These are phyloP conservation scores for Sweltsa coloradensis DNA, from an alignment of 1,140 invertebrate genomes.

Conservation along the genomic window DNA sequence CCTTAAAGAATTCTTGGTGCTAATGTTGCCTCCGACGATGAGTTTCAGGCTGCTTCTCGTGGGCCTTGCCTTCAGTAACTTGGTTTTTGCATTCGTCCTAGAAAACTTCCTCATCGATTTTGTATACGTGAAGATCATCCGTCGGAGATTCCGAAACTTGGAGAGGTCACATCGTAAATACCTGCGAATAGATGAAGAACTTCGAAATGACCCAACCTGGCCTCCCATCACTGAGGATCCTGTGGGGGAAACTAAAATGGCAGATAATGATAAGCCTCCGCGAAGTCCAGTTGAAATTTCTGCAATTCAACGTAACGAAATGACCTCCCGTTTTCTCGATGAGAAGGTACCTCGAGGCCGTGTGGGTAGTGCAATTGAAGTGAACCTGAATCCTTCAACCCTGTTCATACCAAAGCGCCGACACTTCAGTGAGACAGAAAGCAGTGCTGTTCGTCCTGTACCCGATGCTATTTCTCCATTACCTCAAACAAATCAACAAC, in stretches of 20 bases:
- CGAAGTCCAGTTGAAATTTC: background rate
- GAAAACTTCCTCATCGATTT: constrained; percentile 44
- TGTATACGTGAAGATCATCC: constrained; percentile 40
- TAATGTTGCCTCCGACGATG: constrained; percentile 29
- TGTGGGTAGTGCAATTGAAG: constrained; percentile 29
- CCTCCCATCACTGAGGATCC: constrained; percentile 35
- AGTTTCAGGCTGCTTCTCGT: constrained; percentile 35
- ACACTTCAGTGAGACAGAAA: constrained; percentile 32
- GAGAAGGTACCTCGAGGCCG: constrained; percentile 30
- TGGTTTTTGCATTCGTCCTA: constrained; percentile 38
- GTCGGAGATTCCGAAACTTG: constrained; percentile 36
- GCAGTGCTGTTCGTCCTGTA: too few species aligned
- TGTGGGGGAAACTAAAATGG: constrained; percentile 25
- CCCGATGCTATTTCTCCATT: too few species aligned
- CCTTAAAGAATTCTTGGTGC: constrained; percentile 29
- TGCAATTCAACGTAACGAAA: background rate
- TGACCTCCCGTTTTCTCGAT: constrained; percentile 27
- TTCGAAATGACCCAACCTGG: constrained; percentile 43
- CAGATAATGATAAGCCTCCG: background rate
- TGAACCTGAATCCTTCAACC: constrained; percentile 29
- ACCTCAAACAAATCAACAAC: too few species aligned
- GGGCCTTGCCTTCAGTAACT: constrained; percentile 37
- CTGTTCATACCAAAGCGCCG: constrained; percentile 26
- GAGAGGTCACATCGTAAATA: constrained; percentile 47
- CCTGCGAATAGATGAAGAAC: constrained; percentile 40